Conservation (phyloP, 2,888 invertebrate species). For the Aphidius colemani region DNA sequence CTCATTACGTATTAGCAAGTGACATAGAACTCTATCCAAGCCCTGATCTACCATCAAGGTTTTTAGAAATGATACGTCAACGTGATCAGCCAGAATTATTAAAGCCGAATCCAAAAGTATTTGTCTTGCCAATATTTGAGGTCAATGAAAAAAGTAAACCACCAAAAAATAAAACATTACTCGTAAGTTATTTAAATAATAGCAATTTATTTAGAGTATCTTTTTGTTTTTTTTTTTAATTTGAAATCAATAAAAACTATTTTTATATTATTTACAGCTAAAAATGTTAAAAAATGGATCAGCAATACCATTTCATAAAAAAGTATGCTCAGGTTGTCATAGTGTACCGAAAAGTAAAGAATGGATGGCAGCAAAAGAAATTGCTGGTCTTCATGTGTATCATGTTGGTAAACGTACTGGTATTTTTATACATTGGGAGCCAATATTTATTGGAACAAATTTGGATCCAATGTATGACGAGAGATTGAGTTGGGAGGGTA, state of each 20-base stretch:
- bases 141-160: slow-evolving; percentile 67
- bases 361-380: slow-evolving; percentile 78
- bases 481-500: slow-evolving; percentile 91
- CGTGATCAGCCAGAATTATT: slow-evolving; percentile 70
- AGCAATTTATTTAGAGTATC: not conserved
- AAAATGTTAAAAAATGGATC: slow-evolving; percentile 76
- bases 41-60: slow-evolving; percentile 77
- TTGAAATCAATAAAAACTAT: no score
- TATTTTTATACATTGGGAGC: slow-evolving; percentile 86
- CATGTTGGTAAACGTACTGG: slow-evolving; percentile 83
- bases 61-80: slow-evolving; percentile 82
- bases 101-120: slow-evolving; percentile 73
- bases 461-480: slow-evolving; percentile 88
- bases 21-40: slow-evolving; percentile 92
- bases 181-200: slow-evolving; percentile 52
- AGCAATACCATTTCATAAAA: slow-evolving; percentile 91
- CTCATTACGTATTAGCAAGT: slow-evolving; percentile 82
- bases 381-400: slow-evolving; percentile 76
- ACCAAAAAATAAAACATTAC: slow-evolving; percentile 51
- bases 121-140: slow-evolving; percentile 88
- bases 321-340: slow-evolving; percentile 86
- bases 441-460: slow-evolving; percentile 90
- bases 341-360: slow-evolving; percentile 84
- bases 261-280: slow-evolving; percentile 53
- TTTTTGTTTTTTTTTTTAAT: no score